Evolutionary conservation across 2,888 invertebrate genomes (phyloP).

Genomic region (Eledone cirrhosa): DNA sequence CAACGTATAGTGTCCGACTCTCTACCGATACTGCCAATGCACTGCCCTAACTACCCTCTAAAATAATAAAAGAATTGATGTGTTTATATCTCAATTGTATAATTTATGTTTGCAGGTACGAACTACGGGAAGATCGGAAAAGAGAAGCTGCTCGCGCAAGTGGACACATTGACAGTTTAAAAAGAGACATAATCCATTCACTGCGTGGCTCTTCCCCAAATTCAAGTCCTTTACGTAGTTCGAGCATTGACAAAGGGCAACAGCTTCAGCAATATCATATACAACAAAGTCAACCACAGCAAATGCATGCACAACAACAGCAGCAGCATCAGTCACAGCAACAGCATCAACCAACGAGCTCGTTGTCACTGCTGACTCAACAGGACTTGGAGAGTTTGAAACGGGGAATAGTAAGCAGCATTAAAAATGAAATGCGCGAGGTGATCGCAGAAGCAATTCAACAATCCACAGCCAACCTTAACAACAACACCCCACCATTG

Average conservation of each 20-base stretch:
- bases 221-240: conserved; percentile 31
- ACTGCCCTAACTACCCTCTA: too few relatives aligned
- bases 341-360: not conserved
- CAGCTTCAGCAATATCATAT: conserved; percentile 24
- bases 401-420: conserved; percentile 35
- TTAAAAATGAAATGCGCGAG: conserved; percentile 30
- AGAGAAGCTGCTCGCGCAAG: conserved; percentile 68
- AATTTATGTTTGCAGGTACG: conserved; percentile 62
- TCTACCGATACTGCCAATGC: too few relatives aligned
- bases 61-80: too few relatives aligned
- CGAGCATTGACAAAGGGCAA: conserved; percentile 28
- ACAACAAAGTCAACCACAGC: conserved; percentile 29
- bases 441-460: conserved; percentile 34
- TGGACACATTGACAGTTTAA: conserved; percentile 69
- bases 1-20: too few relatives aligned
- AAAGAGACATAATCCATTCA: conserved; percentile 68
- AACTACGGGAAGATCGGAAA: conserved; percentile 70
- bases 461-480: conserved; percentile 35
- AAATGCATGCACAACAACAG: conserved; percentile 24
- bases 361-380: not conserved
- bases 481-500: conserved; percentile 37
- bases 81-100: not conserved
- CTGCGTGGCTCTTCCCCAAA: conserved; percentile 33
- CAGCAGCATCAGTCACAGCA: conserved; percentile 32
- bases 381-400: conserved; percentile 40